phyloP scores from a whole-genome alignment of 1,140 invertebrate species.

The Cyclina sinensis region DNA sequence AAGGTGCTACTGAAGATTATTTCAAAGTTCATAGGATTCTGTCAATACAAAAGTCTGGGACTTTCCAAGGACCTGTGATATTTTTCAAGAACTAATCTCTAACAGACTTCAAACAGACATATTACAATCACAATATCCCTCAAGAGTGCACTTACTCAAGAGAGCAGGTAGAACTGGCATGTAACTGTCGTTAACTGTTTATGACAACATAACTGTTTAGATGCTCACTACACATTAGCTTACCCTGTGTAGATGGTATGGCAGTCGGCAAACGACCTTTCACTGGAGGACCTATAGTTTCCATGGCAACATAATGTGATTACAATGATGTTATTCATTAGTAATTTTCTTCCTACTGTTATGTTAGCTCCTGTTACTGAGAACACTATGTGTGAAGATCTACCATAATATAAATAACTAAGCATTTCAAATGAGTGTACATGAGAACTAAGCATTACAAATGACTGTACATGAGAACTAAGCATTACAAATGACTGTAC shows the following conservation, averaged over 20 bases:
- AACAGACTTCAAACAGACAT: background rate
- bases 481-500: no score
- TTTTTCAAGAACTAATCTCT: no score
- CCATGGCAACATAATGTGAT: slow-evolving; percentile 24
- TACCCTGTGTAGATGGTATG: background rate
- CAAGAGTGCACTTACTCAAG: background rate
- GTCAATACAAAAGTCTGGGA: no score
- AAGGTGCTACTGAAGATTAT: no score
- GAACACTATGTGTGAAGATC: no score
- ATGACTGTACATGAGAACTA: no score
- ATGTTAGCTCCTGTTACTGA: no score
- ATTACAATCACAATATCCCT: background rate
- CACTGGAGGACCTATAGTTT: slow-evolving; percentile 41
- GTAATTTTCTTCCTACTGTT: background rate
- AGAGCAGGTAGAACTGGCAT: background rate
- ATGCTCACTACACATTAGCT: slow-evolving; percentile 15
- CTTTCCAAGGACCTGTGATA: no score
- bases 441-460: no score
- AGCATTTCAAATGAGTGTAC: no score
- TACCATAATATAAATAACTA: no score
- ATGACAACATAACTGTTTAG: slow-evolving; percentile 25
- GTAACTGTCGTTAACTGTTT: background rate
- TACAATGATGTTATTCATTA: background rate
- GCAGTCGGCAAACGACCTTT: slow-evolving; percentile 36
- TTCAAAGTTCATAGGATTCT: no score